Conservation (phyloP, 1,140 invertebrate species). For the Meloidogyne floridensis region DNA sequence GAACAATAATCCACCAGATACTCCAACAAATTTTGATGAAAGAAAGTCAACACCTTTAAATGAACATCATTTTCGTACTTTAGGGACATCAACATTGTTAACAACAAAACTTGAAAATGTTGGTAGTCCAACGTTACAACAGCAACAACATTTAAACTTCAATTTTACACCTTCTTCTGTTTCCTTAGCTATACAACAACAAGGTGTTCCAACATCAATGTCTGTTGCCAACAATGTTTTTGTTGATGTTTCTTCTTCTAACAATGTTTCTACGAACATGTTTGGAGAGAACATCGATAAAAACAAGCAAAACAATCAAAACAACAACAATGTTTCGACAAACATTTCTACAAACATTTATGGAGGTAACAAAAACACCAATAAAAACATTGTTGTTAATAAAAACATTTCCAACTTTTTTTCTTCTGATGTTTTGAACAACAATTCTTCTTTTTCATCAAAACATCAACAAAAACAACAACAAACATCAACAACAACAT, state of each 20-base stretch:
- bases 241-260: not conserved
- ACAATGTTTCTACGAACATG: not conserved
- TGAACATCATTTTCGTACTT: not conserved
- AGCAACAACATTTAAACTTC: not conserved
- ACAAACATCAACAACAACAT: not conserved
- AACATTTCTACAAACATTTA: not conserved
- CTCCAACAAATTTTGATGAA: constrained; percentile 1
- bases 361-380: not conserved
- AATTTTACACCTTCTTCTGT: constrained; percentile 24
- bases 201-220: not conserved
- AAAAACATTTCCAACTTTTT: not conserved
- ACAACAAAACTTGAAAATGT: constrained; percentile 11
- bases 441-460: not conserved
- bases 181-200: constrained; percentile 25
- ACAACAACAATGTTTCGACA: constrained; percentile 16
- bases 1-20: not conserved
- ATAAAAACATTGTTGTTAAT: not conserved
- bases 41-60: not conserved
- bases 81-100: not conserved
- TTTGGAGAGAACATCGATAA: not conserved
- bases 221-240: not conserved
- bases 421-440: constrained; percentile 4
- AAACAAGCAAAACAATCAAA: not conserved
- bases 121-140: not conserved
- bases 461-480: not conserved